These are phyloP conservation scores for Leptopilina drosophilae DNA, from an alignment of 2,888 invertebrate genomes.

Conservation along the genomic window DNA sequence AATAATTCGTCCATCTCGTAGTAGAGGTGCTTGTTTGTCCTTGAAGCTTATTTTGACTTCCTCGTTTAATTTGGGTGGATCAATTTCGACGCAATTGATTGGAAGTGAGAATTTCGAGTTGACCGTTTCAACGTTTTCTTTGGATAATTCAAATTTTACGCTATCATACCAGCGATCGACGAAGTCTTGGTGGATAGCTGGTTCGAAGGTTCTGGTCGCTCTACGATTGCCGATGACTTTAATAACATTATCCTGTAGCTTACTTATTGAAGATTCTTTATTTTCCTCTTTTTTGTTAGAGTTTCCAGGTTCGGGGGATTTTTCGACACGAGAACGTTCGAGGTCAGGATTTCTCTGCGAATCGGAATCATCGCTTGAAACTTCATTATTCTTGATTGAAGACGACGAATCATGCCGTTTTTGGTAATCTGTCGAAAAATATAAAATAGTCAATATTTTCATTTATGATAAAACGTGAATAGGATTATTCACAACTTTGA, in stretches of 20 bases:
- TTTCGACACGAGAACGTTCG: neutral
- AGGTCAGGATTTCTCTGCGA: too few relatives aligned
- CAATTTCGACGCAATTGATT: neutral
- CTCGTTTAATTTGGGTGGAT: neutral
- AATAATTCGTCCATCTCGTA: slow-evolving; percentile 30
- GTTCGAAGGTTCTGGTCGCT: neutral
- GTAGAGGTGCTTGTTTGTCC: neutral
- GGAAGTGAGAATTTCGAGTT: neutral
- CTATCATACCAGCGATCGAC: neutral
- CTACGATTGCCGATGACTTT: neutral
- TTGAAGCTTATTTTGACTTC: neutral
- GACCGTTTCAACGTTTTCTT: neutral
- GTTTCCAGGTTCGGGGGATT: neutral
- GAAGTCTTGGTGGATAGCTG: neutral
- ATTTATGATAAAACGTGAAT: too few relatives aligned
- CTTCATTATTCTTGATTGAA: too few relatives aligned
- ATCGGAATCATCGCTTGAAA: too few relatives aligned
- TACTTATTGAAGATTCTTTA: neutral
- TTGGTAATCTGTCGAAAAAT: too few relatives aligned
- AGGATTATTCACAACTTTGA: too few relatives aligned
- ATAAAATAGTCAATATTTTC: too few relatives aligned
- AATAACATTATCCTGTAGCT: neutral
- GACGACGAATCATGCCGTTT: too few relatives aligned
- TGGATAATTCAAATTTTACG: neutral
- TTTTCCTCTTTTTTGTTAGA: neutral